These are phyloP conservation scores for Plotosus lineatus DNA, from an alignment of 2,113 vertebrate genomes.

Conservation along the genomic window DNA sequence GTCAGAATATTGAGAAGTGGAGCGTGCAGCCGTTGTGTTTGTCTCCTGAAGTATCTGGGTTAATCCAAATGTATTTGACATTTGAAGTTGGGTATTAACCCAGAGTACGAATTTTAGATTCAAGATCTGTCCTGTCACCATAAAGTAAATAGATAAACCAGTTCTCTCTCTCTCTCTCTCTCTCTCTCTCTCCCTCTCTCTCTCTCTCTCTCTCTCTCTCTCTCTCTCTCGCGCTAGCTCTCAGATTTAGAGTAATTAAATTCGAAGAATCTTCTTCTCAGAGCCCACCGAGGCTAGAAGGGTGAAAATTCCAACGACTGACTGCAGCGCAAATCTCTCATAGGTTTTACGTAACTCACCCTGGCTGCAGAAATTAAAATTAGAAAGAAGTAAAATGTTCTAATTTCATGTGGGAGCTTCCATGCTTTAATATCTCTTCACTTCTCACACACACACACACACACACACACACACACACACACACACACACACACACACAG, in stretches of 20 bases:
- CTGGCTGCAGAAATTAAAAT: conserved; percentile 47
- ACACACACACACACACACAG: conserved; percentile 22
- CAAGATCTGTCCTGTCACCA: conserved; percentile 32
- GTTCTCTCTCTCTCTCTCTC: background rate
- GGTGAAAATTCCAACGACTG: conserved; percentile 28
- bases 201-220: conserved; percentile 33
- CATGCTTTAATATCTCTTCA: conserved; percentile 26
- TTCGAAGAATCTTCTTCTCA: conserved; percentile 32
- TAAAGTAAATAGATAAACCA: conserved; percentile 48
- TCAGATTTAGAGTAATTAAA: conserved; percentile 51
- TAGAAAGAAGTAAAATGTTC: conserved; percentile 43
- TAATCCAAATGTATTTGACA: conserved; percentile 55
- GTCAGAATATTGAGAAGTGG: conserved; percentile 36
- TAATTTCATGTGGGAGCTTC: conserved; percentile 48
- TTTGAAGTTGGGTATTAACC: conserved; percentile 53
- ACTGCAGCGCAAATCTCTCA: conserved; percentile 32
- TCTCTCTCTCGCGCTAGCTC: conserved; percentile 36
- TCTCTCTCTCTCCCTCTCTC: conserved; percentile 30
- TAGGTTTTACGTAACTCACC: conserved; percentile 47
- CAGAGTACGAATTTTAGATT: conserved; percentile 45
- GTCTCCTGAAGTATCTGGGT: conserved; percentile 47
- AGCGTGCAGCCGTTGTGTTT: conserved; percentile 44
- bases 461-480: conserved; percentile 26
- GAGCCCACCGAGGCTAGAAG: conserved; percentile 17
- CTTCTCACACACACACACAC: conserved; percentile 33